phyloP scores from a whole-genome alignment of 23 tunicate genomes.

The Corella eumyota region DNA sequence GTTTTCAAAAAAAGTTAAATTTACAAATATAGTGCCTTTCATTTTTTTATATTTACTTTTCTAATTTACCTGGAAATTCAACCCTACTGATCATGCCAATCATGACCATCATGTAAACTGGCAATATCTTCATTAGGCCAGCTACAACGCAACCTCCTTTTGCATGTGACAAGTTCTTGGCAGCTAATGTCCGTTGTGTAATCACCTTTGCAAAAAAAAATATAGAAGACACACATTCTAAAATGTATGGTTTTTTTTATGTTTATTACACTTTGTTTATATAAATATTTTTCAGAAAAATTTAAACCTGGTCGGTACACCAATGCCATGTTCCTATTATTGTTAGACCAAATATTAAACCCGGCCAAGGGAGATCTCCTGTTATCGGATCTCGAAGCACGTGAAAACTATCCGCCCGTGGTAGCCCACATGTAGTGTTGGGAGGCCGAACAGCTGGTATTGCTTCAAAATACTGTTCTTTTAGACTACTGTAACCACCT shows the following conservation, averaged over 20 bases:
- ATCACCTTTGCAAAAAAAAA: constrained; percentile 45
- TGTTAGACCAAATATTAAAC: constrained; percentile 80
- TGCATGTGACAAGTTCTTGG: constrained; percentile 84
- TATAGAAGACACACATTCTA: not conserved
- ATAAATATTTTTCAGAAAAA: too few relatives aligned
- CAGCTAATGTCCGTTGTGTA: constrained; percentile 90
- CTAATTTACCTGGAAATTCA: constrained; percentile 76
- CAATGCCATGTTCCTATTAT: constrained; percentile 95
- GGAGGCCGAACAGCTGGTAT: constrained; percentile 43
- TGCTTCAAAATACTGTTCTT: constrained; percentile 51
- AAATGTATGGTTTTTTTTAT: not conserved
- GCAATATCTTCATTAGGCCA: constrained; percentile 76
- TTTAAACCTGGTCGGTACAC: constrained; percentile 88
- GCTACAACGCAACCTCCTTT: constrained; percentile 97
- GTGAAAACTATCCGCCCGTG: constrained; percentile 64
- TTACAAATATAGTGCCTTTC: too few relatives aligned
- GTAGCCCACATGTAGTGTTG: constrained; percentile 61
- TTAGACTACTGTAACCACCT: constrained; percentile 57
- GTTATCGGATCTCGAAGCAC: constrained; percentile 73
- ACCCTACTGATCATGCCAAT: constrained; percentile 95
- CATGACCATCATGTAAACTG: constrained; percentile 98
- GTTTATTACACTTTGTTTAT: not conserved
- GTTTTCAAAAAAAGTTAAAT: not conserved
- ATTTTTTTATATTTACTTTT: too few relatives aligned
- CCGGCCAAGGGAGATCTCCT: constrained; percentile 98